Base-by-base conservation (phyloP, 2,113 vertebrate species). In the Speoplatyrhinus poulsoni region DNA sequence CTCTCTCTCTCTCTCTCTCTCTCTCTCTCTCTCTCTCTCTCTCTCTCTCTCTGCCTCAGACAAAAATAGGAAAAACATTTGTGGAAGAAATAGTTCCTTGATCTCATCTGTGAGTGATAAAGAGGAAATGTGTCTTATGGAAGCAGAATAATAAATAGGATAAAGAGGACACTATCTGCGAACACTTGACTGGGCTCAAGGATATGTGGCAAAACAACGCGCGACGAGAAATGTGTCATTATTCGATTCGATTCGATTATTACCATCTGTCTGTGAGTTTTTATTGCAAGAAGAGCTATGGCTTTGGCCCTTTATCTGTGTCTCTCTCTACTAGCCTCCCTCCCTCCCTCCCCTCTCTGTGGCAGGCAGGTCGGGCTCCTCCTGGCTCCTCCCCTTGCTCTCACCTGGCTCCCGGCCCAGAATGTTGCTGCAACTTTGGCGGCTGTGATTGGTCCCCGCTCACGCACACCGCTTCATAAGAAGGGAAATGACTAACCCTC, bases 401-500 rank as follows among this genome's bases (percentile, higher is more conserved):
- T 88, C 81, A 90, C 88, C 88, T 93, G 90, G 91, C 89, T 73
- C 77, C 80, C 32, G 67, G 89, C 91, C 90, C 88, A 91, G 90
- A 92, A 90, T 93, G 88, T 88, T 92, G 89, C 90, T 91, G 82
- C 90, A 91, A 86, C 85, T 88, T 76, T 9, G 69, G 81, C 64
- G 3, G 65, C 76, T 88, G 81, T 81, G 82, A 93, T 92, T 93
- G 90, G 92, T 82, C 65, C 62, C 12, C 59, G 15, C 77, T 83
- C 64, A 12, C 76, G 80, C 75, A 61, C 87, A 85, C 80, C 82
- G 81, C 88, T 90, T 91, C 58, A 81, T 79, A 86, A 83, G 88
- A 90, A 88, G 87, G 91, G 90, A 93, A 92, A 90, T 90, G 85
- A 92, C 85, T 89, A 87, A 89, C 86, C 81, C 19, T 85, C 80